Evolutionary conservation across 1,140 invertebrate genomes (phyloP), one percentile per base, ranked within the genome.

Genomic region (Temnothorax nylanderi): DNA sequence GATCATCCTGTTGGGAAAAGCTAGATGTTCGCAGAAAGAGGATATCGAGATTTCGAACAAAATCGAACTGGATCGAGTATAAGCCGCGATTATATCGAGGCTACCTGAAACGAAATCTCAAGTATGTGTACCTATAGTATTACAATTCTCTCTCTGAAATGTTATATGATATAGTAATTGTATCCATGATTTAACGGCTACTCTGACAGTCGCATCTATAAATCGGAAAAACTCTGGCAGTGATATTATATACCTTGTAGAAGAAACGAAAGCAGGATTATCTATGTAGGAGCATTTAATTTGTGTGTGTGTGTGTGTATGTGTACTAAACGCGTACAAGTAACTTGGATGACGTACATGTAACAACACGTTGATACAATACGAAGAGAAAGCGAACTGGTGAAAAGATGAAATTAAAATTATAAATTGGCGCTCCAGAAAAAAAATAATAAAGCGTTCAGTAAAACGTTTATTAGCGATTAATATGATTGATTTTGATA

Each of bases 81-180:
- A 87, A 87, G 34, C 67, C 56, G 21, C 8, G 64, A 71, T 82
- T 37, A 41, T 18, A 44, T 32, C 21, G 11, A 81, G 16, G 21
- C 2, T 26, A 37, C 51, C 7, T 1, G 47, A 56, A 72, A 71
- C 49, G 47, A 58, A 86, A 64, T 76, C 60, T 91, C 67, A 65
- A 82, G 90, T 89, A 64, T 77, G 82, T 90, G 86, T 92, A 58
- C 89, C 81, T 92, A 65, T 90, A 90, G 71, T 65, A 89, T 89
- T 92, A 85, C 81, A 77, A 92, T 65, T 62, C 82, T 65, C 65
- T 77, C 21, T 60, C 4, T 60, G 86, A 86, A 87, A 91, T 88
- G 92, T 91, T 91, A 92, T 88, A 90, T 86, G 86, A 93, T 90
- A 26, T 76, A 32, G 21, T 32, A 88, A 90, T 85, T 84, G 86